phyloP scores from a whole-genome alignment of 1,140 invertebrate genomes.

The Oncopodura yosiiana region DNA sequence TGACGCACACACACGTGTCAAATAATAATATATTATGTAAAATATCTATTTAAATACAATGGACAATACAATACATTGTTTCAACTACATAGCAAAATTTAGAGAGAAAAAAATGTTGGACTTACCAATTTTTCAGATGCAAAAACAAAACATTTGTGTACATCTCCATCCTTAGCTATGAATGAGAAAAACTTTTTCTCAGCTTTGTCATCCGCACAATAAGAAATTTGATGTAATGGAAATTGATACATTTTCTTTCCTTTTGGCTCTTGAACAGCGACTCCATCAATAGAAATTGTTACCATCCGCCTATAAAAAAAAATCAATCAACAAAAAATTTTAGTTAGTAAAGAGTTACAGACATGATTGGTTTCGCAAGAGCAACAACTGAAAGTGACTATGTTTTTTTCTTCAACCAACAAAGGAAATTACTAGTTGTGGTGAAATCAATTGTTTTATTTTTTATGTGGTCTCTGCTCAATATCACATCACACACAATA shows the following conservation, averaged over 20 bases:
- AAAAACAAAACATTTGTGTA: constrained; percentile 91
- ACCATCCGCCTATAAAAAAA: constrained; percentile 38
- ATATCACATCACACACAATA: no score
- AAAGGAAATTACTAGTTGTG: no score
- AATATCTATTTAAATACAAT: no score
- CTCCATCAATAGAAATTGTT: constrained; percentile 64
- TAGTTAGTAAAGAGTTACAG: not conserved
- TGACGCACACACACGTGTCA: no score
- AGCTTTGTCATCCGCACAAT: constrained; percentile 95
- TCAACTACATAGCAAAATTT: no score
- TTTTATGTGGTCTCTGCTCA: no score
- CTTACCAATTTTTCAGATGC: constrained; percentile 81
- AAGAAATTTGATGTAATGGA: constrained; percentile 92
- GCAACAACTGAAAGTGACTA: no score
- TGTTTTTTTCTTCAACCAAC: no score
- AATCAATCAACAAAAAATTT: constrained; percentile 12
- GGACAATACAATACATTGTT: no score
- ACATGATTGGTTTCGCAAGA: not conserved
- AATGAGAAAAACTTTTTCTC: constrained; percentile 95
- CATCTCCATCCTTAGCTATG: constrained; percentile 85
- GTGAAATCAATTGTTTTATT: no score
- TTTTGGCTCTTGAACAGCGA: constrained; percentile 78
- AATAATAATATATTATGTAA: not conserved
- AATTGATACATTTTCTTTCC: constrained; percentile 73
- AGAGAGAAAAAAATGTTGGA: no score